Percentiles rank a stretch among this genome's conserved stretches.
Evolutionary conservation across 2,797 vertebrate species (phyloP).

Genomic region (Erethizon dorsatum): DNA sequence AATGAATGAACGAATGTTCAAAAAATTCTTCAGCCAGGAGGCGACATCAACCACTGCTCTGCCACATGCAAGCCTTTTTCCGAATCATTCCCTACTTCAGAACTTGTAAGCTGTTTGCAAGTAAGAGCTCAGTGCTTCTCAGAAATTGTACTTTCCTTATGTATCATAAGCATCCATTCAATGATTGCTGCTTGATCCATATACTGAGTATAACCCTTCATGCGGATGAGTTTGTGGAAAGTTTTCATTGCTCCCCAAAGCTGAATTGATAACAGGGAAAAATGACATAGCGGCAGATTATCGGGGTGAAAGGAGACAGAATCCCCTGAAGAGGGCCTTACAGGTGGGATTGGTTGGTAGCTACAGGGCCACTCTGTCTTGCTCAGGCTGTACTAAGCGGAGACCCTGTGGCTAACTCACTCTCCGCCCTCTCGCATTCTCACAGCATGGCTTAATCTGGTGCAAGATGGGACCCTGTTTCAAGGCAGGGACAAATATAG

Average conservation of each 20-base stretch:
- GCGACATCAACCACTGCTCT: no score
- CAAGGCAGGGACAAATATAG: background rate
- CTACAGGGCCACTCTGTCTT: background rate
- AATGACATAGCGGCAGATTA: background rate
- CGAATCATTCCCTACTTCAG: fast-evolving
- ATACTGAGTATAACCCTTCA: background rate
- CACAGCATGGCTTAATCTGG: background rate
- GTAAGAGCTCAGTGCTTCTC: fast-evolving
- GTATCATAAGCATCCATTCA: fast-evolving
- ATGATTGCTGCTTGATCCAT: fast-evolving
- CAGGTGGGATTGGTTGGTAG: no score
- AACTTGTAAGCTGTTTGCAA: no score
- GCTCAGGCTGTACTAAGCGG: fast-evolving
- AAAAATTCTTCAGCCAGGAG: background rate
- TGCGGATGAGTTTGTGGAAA: background rate
- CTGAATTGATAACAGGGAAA: background rate
- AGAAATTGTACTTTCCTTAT: background rate
- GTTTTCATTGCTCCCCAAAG: background rate
- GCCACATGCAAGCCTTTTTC: background rate
- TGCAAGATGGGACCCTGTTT: background rate
- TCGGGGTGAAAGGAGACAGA: background rate
- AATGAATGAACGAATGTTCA: background rate
- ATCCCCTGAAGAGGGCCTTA: background rate
- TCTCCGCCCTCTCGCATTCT: background rate
- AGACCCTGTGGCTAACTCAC: background rate